Evolutionary conservation across 2,113 vertebrate genomes (phyloP).

Genomic region (Pteropus alecto): DNA sequence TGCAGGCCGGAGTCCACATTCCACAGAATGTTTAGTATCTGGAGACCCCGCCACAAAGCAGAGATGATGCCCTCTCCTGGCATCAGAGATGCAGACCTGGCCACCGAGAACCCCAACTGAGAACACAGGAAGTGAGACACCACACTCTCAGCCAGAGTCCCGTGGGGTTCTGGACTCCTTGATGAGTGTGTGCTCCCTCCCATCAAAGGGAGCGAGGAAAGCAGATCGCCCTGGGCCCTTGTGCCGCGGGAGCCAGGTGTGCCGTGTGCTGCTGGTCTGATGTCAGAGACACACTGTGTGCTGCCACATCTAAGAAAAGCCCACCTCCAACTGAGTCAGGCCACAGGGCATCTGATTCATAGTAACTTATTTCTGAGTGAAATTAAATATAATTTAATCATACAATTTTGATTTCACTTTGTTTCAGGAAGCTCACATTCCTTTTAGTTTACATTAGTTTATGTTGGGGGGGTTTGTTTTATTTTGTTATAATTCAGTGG

Average conservation of each 20-base stretch:
- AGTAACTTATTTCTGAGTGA: background rate
- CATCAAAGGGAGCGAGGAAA: background rate
- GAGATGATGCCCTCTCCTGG: background rate
- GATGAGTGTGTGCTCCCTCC: background rate
- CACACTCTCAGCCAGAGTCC: background rate
- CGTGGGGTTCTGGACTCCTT: background rate
- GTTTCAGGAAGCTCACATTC: background rate
- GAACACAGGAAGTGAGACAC: background rate
- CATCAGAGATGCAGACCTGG: background rate
- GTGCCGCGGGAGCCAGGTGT: background rate
- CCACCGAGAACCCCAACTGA: background rate
- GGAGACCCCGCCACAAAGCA: background rate
- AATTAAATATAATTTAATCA: background rate
- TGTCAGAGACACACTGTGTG: background rate
- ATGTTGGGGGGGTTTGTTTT: background rate
- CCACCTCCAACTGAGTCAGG: background rate
- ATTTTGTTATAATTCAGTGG: background rate
- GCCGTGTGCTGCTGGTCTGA: background rate
- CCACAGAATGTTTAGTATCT: background rate
- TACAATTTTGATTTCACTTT: background rate
- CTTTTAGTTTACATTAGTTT: background rate
- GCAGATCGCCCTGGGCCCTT: background rate
- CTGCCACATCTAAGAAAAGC: background rate
- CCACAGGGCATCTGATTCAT: background rate
- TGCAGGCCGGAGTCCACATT: background rate